Percentiles rank a stretch among this genome's conserved stretches.
phyloP scores from a whole-genome alignment of 1,140 invertebrate genomes.

The Drosophila orosa region DNA sequence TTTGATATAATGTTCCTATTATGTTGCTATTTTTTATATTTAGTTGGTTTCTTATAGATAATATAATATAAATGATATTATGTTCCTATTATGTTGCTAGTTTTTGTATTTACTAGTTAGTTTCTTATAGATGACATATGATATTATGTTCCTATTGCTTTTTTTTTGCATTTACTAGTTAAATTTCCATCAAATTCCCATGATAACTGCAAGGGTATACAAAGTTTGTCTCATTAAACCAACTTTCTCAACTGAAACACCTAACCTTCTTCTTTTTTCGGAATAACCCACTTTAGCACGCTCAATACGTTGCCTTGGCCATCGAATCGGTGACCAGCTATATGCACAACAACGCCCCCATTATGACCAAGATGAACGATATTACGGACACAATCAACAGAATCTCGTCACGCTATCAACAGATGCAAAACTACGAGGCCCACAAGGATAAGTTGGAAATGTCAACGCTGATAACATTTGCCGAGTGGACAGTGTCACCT shows the following conservation, averaged over 20 bases:
- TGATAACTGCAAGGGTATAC: slow-evolving; percentile 2
- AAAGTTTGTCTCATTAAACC: neutral
- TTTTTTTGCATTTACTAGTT: neutral
- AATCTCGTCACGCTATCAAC: slow-evolving; percentile 85
- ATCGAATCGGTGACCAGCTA: slow-evolving; percentile 73
- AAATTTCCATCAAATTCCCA: neutral
- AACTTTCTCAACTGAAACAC: neutral
- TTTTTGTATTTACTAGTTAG: neutral
- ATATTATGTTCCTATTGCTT: neutral
- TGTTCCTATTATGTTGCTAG: neutral
- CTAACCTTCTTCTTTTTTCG: slow-evolving; percentile 9
- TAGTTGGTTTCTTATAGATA: no score
- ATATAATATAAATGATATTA: no score
- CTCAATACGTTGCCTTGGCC: slow-evolving; percentile 73
- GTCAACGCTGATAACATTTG: slow-evolving; percentile 89
- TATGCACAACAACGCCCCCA: slow-evolving; percentile 78
- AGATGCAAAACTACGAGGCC: slow-evolving; percentile 86
- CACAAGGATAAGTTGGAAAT: slow-evolving; percentile 86
- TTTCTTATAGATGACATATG: no score
- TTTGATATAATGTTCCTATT: neutral
- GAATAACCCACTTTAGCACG: slow-evolving; percentile 53
- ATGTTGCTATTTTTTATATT: no score
- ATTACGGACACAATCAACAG: slow-evolving; percentile 86
- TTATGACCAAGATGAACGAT: slow-evolving; percentile 86
- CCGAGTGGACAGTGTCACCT: slow-evolving; percentile 87